A percentile compares a stretch with the other conserved stretches of the same genome.
Evolutionary conservation across 2,797 vertebrate genomes (phyloP).

Genomic region (Platalea minor): DNA sequence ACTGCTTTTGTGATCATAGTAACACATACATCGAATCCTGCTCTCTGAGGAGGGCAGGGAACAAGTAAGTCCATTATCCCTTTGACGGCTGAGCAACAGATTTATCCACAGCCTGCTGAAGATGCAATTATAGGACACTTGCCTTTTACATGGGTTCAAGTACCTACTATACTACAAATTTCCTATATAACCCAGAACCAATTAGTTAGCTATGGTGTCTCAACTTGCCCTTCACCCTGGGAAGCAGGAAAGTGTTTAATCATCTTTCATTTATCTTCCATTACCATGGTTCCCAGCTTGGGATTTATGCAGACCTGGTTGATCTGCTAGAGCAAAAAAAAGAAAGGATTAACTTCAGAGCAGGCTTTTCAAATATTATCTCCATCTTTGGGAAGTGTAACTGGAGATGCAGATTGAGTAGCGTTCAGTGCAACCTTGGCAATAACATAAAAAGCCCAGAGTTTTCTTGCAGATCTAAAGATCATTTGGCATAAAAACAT

Average conservation of each 20-base stretch:
- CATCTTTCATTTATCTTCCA: neutral
- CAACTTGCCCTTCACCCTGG: neutral
- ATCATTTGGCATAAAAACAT: neutral
- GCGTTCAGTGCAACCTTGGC: neutral
- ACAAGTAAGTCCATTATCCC: neutral
- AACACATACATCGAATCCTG: neutral
- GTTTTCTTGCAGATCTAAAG: neutral
- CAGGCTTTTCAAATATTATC: neutral
- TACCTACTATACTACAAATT: neutral
- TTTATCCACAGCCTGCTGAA: neutral
- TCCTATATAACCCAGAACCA: neutral
- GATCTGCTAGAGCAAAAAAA: neutral
- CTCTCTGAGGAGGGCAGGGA: neutral
- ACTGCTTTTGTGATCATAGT: neutral
- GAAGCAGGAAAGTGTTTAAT: neutral
- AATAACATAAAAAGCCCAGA: neutral
- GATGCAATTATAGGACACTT: neutral
- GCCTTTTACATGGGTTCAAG: neutral
- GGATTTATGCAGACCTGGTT: neutral
- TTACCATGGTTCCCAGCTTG: neutral
- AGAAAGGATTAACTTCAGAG: neutral
- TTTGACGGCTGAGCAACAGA: neutral
- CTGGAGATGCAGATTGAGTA: neutral
- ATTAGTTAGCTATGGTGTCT: neutral
- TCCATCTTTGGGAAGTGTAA: neutral